Percentiles rank a stretch among this genome's conserved stretches.
Conservation (phyloP, 2,888 invertebrate genomes). For the Eumacrocentrus americanus region DNA sequence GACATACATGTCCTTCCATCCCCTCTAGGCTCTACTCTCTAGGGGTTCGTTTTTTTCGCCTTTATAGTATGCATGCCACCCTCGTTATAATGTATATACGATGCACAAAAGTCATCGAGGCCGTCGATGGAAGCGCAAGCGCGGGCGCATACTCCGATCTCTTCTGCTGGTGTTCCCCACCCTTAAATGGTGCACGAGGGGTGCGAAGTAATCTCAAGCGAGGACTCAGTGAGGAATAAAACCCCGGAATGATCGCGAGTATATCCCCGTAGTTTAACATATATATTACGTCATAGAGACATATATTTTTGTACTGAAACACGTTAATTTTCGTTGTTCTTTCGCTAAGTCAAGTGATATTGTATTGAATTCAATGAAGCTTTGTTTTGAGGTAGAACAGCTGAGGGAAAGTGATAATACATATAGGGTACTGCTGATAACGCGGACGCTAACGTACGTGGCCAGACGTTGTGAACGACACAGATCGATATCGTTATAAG, state of each 20-base stretch:
- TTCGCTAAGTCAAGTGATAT: background rate
- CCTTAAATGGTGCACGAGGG: slow-evolving; percentile 13
- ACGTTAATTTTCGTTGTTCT: slow-evolving; percentile 3
- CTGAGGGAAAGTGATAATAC: slow-evolving; percentile 1
- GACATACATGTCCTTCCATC: background rate
- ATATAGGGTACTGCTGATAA: slow-evolving; percentile 1
- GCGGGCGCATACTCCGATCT: slow-evolving; percentile 8
- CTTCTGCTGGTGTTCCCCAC: slow-evolving; percentile 2
- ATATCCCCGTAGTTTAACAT: slow-evolving; percentile 14
- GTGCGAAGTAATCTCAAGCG: slow-evolving; percentile 15
- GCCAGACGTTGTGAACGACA: slow-evolving; percentile 16
- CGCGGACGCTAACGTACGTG: background rate
- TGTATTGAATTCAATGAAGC: background rate
- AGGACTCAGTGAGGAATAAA: slow-evolving; percentile 28
- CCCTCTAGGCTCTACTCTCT: background rate
- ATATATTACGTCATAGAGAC: background rate
- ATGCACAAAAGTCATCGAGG: slow-evolving; percentile 9
- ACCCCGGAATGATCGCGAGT: slow-evolving; percentile 23
- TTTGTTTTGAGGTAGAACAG: background rate
- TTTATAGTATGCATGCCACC: background rate
- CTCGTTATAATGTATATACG: background rate
- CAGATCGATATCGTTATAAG: slow-evolving; percentile 34
- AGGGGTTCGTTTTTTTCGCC: background rate
- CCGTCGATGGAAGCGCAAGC: slow-evolving; percentile 20
- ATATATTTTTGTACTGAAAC: slow-evolving; percentile 28